These are phyloP conservation scores for Salarias fasciatus DNA, from an alignment of 2,797 vertebrate species.

Conservation along the genomic window DNA sequence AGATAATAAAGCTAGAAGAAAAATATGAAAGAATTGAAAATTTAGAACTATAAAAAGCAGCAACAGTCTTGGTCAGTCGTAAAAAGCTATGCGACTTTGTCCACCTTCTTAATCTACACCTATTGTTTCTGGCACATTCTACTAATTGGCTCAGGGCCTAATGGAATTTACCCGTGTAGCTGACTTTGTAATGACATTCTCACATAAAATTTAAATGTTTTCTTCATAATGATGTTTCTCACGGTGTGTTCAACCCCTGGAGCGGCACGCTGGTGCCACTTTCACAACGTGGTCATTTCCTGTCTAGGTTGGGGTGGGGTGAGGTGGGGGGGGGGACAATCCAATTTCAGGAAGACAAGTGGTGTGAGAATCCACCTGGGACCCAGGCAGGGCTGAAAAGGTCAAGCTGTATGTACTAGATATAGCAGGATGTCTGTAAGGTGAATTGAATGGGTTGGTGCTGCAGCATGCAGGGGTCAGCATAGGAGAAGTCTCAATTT, in stretches of 20 bases:
- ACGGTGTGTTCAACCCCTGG: slow-evolving; percentile 22
- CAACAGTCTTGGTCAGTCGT: neutral
- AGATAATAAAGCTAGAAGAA: neutral
- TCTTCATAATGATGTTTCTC: slow-evolving; percentile 33
- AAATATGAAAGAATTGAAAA: neutral
- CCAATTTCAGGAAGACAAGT: slow-evolving; percentile 65
- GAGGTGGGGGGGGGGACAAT: slow-evolving; percentile 51
- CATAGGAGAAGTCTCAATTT: slow-evolving; percentile 10
- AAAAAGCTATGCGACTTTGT: neutral
- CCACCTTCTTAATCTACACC: slow-evolving; percentile 9
- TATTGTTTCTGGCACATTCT: slow-evolving; percentile 15
- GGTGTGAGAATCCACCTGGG: slow-evolving; percentile 64
- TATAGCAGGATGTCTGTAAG: slow-evolving; percentile 43
- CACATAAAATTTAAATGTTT: slow-evolving; percentile 33
- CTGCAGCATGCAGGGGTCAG: slow-evolving; percentile 31
- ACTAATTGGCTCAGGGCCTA: slow-evolving; percentile 34
- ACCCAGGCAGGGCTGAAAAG: slow-evolving; percentile 58
- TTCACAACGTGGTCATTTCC: slow-evolving; percentile 56
- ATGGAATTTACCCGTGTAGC: slow-evolving; percentile 2
- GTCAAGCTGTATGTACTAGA: slow-evolving; percentile 59
- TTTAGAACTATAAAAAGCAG: neutral
- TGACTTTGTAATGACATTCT: slow-evolving; percentile 13
- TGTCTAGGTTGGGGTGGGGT: slow-evolving; percentile 37
- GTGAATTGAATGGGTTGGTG: slow-evolving; percentile 20
- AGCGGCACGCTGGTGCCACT: slow-evolving; percentile 42